phyloP scores from a whole-genome alignment of 2,113 vertebrate genomes.

The Apteryx mantelli region DNA sequence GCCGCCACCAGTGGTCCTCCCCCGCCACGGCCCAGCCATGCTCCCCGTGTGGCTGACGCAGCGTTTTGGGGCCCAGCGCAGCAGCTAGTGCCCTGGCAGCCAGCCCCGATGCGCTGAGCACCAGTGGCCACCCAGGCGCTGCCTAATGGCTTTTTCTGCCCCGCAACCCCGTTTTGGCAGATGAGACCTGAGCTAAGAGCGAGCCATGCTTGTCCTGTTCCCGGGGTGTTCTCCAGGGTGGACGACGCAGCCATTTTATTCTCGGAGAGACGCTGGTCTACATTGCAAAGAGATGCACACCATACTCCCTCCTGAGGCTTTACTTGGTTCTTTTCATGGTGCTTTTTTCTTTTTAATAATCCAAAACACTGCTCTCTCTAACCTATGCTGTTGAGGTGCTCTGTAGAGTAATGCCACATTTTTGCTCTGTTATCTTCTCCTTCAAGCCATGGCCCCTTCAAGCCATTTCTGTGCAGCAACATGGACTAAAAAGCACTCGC shows the following conservation, averaged over 20 bases:
- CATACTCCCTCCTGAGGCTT: not conserved
- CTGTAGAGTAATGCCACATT: not conserved
- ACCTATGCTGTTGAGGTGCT: accelerated
- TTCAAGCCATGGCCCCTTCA: too few relatives aligned
- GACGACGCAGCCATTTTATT: not conserved
- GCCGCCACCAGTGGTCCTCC: not conserved
- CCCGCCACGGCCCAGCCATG: accelerated
- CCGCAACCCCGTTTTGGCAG: not conserved
- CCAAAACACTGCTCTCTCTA: not conserved
- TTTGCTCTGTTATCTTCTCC: not conserved
- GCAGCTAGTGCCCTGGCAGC: not conserved
- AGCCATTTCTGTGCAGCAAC: not conserved
- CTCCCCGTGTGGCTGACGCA: not conserved
- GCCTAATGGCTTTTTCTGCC: not conserved
- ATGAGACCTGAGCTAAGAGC: not conserved
- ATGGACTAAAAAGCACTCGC: not conserved
- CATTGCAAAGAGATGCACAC: not conserved
- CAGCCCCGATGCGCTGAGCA: accelerated
- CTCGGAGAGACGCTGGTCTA: accelerated
- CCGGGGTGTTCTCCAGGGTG: not conserved
- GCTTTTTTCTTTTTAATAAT: not conserved
- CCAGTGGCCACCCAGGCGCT: not conserved
- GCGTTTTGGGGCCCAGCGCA: not conserved
- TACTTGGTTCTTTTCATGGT: not conserved
- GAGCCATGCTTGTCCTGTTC: not conserved